Evolutionary conservation across 2,113 vertebrate species (phyloP).

Genomic region (Pogonocichla stellata): DNA sequence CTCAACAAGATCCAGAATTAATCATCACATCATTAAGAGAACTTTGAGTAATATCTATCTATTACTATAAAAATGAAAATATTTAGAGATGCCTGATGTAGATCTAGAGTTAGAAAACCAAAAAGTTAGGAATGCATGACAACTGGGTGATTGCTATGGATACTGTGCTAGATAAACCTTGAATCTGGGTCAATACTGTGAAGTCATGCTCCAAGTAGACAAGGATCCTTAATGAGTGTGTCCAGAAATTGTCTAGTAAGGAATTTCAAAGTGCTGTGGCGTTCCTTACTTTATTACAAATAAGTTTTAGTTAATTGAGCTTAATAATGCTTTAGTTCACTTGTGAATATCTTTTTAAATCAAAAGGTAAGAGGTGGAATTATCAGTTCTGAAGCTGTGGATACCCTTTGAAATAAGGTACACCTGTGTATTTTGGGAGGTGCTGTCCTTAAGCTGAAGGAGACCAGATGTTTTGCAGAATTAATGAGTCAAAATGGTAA

Average conservation of each 20-base stretch:
- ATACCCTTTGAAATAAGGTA: background rate
- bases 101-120: background rate
- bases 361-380: background rate
- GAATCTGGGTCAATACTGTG: background rate
- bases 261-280: background rate
- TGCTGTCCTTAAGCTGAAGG: background rate
- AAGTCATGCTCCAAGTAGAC: background rate
- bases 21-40: background rate
- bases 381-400: background rate
- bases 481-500: background rate
- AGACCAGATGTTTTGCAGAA: background rate
- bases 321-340: background rate
- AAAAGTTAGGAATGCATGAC: background rate
- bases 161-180: background rate
- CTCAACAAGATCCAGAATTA: background rate
- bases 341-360: background rate
- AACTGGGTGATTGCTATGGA: background rate
- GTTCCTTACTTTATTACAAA: background rate
- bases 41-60: background rate
- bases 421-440: background rate
- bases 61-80: background rate
- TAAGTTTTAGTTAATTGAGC: background rate
- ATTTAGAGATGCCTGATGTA: background rate
- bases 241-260: background rate
- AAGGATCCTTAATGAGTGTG: background rate